Conservation (phyloP, 2,113 vertebrate genomes). For the Poeciliopsis turrubarensis region DNA sequence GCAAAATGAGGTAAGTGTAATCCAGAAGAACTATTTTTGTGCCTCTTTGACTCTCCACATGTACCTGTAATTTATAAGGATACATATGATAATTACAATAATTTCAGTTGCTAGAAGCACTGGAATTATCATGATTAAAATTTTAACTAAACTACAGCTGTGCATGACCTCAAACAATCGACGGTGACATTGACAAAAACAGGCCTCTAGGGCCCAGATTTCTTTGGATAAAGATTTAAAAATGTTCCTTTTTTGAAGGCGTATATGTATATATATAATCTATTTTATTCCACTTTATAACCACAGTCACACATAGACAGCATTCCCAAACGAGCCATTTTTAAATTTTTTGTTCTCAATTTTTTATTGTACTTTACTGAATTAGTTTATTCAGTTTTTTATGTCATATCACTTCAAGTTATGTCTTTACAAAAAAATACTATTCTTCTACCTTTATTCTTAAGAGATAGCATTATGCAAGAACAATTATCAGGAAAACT, state of each 20-base stretch:
- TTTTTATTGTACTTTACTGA: no score
- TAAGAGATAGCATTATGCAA: neutral
- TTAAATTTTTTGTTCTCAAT: neutral
- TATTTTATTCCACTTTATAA: neutral
- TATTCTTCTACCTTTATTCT: neutral
- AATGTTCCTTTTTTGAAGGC: neutral
- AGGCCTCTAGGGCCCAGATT: no score
- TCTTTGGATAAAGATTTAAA: neutral
- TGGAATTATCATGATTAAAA: constrained; percentile 61
- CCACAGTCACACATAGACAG: neutral
- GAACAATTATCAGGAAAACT: neutral
- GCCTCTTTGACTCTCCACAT: no score
- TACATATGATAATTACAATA: constrained; percentile 29
- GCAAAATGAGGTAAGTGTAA: no score
- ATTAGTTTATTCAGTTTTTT: neutral
- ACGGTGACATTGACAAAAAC: neutral
- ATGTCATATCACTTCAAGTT: neutral
- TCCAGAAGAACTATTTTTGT: no score
- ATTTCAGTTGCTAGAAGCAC: constrained; percentile 37
- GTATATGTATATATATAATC: neutral
- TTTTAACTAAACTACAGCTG: constrained; percentile 23
- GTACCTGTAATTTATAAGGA: neutral
- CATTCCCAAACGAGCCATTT: neutral
- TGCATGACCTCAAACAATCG: constrained; percentile 10
- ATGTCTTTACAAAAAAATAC: neutral